Evolutionary conservation across 2,888 invertebrate genomes (phyloP), one percentile per base, ranked within the genome.

Genomic region (Cephus rjabovi): DNA sequence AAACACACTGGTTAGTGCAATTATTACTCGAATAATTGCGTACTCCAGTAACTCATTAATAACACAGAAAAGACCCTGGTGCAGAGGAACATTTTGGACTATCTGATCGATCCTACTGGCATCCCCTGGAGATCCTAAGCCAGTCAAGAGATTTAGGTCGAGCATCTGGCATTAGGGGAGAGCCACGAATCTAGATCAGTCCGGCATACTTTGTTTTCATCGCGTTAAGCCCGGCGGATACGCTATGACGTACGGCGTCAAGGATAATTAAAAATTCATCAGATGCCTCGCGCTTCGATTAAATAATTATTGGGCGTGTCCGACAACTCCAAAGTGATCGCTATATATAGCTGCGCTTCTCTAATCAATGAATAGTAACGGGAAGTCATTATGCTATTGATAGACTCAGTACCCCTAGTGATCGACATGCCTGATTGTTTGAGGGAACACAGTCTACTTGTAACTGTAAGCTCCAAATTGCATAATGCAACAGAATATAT

Each of bases 301-400:
- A 56, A 71, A 15, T 71, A 71, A 71, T 71, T 71, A 71, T 71
- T 23, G 31, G 34, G 71, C 33, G 71, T 71, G 71, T 33, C 71
- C 31, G 15, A 31, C 4, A 34, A 71, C 71, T 71, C 71, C 31
- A 71, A 71, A 34, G 33, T 31, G 71, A 34, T 71, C 33, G 71
- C 33, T 34, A 71, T 71, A 31, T 71, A 79, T 77, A 74, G 69
- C 81, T 73, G 73, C 75, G 73, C 80, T 77, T 75, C 76, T 73
- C 75, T 68, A 56, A 73, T 71, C 68, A 80, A 71, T 75, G 74
- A 79, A 79, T 70, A 78, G 56, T 74, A 83, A 75, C 76, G 12
- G 76, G 34, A 74, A 15, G 73, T 73, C 74, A 75, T 79, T 79
- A 82, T 84, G 84, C 83, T 79, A 34, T 69, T 68, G 79, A 31